Conservation (phyloP, 2,113 vertebrate species). For the Cryptomyrus ogoouensis region DNA sequence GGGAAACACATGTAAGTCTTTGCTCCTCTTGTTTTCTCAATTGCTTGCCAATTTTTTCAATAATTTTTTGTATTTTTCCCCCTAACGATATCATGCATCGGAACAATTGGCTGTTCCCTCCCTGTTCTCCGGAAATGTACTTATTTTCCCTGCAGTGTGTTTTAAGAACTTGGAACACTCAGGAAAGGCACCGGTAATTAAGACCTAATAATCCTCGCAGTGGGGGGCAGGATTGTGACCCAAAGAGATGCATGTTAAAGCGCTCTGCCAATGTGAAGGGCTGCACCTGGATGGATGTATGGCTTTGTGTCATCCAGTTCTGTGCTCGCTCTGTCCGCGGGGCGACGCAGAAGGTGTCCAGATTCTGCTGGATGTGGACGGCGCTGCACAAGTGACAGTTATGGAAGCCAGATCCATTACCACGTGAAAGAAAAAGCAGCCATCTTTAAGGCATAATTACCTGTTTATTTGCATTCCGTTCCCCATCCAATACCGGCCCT, state of each 20-base stretch:
- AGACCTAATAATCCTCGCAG: not conserved
- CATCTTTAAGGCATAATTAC: not conserved
- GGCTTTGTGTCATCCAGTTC: not conserved
- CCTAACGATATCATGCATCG: not conserved
- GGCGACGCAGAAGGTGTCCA: not conserved
- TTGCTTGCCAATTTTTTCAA: not conserved
- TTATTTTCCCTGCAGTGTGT: not conserved
- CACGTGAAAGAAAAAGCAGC: not conserved
- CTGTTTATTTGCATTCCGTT: slow-evolving; percentile 1
- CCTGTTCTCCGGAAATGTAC: not conserved
- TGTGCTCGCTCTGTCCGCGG: not conserved
- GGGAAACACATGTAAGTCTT: not conserved
- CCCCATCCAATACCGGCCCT: not conserved
- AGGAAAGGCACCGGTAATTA: not conserved
- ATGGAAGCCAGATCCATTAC: slow-evolving; percentile 1
- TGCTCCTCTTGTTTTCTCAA: not conserved
- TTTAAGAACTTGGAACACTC: not conserved
- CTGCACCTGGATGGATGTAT: not conserved
- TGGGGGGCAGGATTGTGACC: not conserved
- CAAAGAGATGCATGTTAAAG: not conserved
- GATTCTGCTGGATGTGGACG: not conserved
- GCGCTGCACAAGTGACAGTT: not conserved
- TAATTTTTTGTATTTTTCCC: not conserved
- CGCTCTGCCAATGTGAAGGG: not conserved
- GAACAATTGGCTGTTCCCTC: not conserved